phyloP scores from a whole-genome alignment of 1,140 invertebrate genomes.

The Platorchestia sp. region DNA sequence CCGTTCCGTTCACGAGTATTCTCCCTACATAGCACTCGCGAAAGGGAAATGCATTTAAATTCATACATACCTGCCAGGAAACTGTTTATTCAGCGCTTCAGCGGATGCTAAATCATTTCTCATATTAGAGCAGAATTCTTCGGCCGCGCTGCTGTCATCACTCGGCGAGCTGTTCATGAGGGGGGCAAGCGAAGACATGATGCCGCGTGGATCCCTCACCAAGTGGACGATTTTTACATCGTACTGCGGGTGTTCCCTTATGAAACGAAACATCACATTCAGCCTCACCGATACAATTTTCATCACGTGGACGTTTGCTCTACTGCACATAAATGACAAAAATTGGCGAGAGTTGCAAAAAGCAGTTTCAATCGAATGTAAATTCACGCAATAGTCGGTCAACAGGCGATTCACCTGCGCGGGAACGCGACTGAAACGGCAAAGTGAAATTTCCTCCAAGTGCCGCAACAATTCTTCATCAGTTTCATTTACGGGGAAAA shows the following conservation, averaged over 20 bases:
- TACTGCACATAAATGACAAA: not conserved
- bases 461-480: not conserved
- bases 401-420: not conserved
- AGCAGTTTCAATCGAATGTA: not conserved
- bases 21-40: too few relatives aligned
- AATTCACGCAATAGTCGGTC: not conserved
- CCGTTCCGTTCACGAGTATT: too few relatives aligned
- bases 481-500: not conserved
- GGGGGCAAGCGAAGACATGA: not conserved
- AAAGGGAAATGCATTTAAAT: too few relatives aligned
- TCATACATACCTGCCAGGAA: not conserved
- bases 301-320: not conserved
- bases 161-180: not conserved
- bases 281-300: constrained; percentile 13
- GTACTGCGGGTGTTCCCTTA: not conserved
- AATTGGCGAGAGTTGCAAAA: not conserved
- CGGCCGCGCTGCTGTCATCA: not conserved
- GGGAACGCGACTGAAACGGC: not conserved
- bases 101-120: not conserved
- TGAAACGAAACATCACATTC: not conserved
- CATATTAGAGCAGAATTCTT: not conserved
- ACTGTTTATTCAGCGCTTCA: not conserved
- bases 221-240: not conserved
- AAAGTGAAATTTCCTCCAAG: not conserved
- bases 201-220: not conserved